These are phyloP conservation scores for Monomorium pharaonis DNA, from an alignment of 1,140 invertebrate species.

Conservation along the genomic window DNA sequence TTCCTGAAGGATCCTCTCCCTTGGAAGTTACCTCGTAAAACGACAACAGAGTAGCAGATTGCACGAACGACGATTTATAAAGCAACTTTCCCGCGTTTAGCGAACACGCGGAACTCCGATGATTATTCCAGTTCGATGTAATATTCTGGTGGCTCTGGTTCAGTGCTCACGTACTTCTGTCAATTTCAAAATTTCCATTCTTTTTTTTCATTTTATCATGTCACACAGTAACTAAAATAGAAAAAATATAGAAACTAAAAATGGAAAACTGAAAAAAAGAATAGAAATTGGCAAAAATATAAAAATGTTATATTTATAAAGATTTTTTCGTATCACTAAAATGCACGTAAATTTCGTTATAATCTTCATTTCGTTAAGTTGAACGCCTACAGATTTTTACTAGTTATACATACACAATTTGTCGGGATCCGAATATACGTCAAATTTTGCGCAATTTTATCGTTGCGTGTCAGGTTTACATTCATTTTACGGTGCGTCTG, in stretches of 20 bases:
- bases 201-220: not conserved
- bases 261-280: not conserved
- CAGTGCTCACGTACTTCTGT: not conserved
- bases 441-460: conserved; percentile 5
- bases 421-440: not conserved
- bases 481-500: conserved; percentile 1
- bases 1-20: conserved; percentile 43
- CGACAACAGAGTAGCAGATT: conserved; percentile 41
- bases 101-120: not conserved
- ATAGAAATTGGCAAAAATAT: not conserved
- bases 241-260: too few species aligned
- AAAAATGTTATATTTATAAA: not conserved
- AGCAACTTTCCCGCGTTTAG: conserved; percentile 26
- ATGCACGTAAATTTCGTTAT: not conserved
- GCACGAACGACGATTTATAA: conserved; percentile 44
- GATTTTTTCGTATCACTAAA: not conserved
- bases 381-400: not conserved
- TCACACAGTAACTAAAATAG: not conserved
- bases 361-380: not conserved
- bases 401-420: not conserved
- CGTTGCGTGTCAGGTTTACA: not conserved
- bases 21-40: conserved; percentile 52
- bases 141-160: not conserved
- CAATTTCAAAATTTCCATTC: not conserved
- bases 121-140: conserved; percentile 13